These are phyloP conservation scores for Oceanites oceanicus DNA, from an alignment of 2,113 vertebrate genomes.

Conservation along the genomic window DNA sequence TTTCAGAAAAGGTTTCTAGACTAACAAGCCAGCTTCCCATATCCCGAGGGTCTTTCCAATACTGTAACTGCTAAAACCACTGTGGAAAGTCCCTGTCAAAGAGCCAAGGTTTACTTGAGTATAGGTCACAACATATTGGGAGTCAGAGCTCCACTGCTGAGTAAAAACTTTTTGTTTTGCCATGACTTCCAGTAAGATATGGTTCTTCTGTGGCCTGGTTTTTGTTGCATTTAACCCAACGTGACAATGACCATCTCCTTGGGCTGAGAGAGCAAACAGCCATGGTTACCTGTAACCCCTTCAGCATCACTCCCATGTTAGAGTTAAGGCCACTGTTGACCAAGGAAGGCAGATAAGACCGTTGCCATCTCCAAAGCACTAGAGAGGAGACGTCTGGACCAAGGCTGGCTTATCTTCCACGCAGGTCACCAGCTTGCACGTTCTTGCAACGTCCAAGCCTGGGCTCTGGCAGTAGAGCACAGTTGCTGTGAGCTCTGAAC, in stretches of 20 bases:
- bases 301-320: background rate
- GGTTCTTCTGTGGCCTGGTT: background rate
- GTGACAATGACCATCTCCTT: background rate
- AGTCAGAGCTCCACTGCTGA: background rate
- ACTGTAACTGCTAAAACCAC: slow-evolving; percentile 7
- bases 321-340: background rate
- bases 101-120: slow-evolving; percentile 7
- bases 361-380: background rate
- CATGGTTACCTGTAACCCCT: background rate
- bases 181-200: background rate
- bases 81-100: slow-evolving; percentile 51
- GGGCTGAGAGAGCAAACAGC: background rate
- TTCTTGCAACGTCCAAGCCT: background rate
- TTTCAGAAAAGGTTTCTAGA: background rate
- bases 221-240: background rate
- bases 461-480: background rate
- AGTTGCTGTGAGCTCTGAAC: background rate
- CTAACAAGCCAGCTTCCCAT: background rate
- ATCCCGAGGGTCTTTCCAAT: slow-evolving; percentile 49
- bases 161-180: background rate
- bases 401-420: background rate
- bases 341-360: background rate
- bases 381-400: background rate
- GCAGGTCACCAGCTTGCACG: rapidly evolving
- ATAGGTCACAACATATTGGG: background rate